A percentile compares a stretch with the other conserved stretches of the same genome.
phyloP scores from a whole-genome alignment of 2,113 vertebrate species.

The Marmota flaviventris region DNA sequence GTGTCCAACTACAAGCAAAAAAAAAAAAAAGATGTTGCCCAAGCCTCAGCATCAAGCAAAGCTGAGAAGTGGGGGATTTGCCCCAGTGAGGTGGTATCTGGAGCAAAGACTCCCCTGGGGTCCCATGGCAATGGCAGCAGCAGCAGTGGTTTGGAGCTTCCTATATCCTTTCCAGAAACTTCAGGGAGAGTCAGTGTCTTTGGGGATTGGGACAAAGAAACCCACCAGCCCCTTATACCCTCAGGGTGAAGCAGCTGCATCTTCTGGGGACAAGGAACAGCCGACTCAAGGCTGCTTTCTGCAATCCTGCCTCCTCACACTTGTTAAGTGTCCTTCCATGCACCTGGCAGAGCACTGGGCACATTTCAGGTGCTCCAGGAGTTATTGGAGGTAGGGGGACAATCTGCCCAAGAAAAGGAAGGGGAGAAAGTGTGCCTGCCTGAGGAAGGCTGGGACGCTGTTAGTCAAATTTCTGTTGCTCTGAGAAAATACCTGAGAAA shows the following conservation, averaged over 20 bases:
- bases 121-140: background rate
- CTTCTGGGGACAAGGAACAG: background rate
- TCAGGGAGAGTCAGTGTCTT: background rate
- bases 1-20: no score
- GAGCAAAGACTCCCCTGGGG: background rate
- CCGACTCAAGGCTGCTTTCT: background rate
- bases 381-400: background rate
- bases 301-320: background rate
- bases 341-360: background rate
- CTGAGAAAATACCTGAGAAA: background rate
- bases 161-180: background rate
- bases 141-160: background rate
- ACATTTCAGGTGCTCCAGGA: background rate
- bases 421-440: no score
- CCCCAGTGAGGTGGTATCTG: background rate
- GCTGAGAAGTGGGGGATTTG: background rate
- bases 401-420: background rate
- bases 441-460: no score
- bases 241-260: background rate
- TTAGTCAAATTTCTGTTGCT: background rate
- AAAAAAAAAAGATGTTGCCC: background rate
- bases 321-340: background rate
- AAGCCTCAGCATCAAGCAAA: background rate
- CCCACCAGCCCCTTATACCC: background rate
- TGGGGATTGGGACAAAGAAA: background rate